Evolutionary conservation across 23 tunicate species (phyloP).

Genomic region (Phallusia fumigata): DNA sequence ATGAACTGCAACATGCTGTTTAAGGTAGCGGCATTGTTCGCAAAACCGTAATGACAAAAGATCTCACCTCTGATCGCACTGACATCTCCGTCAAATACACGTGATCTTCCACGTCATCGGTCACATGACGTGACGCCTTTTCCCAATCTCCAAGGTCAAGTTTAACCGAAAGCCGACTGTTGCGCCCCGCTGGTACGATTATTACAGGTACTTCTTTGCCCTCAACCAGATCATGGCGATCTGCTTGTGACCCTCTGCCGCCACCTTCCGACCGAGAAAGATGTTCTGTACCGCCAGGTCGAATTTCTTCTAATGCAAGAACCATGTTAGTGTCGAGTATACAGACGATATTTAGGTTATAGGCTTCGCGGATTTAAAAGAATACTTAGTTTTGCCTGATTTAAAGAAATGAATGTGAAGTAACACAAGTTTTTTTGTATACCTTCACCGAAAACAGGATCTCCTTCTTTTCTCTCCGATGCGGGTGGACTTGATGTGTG

Average conservation of each 20-base stretch:
- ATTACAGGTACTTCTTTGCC: constrained; percentile 58
- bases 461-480: neutral
- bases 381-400: too few relatives aligned
- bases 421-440: too few relatives aligned
- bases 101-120: neutral
- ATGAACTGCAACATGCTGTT: too few relatives aligned
- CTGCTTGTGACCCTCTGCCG: constrained; percentile 2
- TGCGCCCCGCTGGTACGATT: constrained; percentile 44
- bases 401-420: too few relatives aligned
- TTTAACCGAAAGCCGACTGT: constrained; percentile 39
- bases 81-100: neutral
- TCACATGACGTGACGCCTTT: neutral
- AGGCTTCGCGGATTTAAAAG: too few relatives aligned
- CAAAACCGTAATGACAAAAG: too few relatives aligned
- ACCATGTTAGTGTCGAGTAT: too few relatives aligned
- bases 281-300: neutral
- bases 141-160: constrained; percentile 27
- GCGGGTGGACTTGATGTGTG: neutral
- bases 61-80: neutral
- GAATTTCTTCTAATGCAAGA: too few relatives aligned
- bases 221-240: constrained; percentile 28
- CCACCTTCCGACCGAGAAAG: constrained; percentile 11
- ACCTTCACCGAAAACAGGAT: neutral
- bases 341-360: too few relatives aligned
- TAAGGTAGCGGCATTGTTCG: too few relatives aligned